Evolutionary conservation across 2,888 invertebrate genomes (phyloP), one percentile per base, ranked within the genome.

Genomic region (Drosophila anomalipes): DNA sequence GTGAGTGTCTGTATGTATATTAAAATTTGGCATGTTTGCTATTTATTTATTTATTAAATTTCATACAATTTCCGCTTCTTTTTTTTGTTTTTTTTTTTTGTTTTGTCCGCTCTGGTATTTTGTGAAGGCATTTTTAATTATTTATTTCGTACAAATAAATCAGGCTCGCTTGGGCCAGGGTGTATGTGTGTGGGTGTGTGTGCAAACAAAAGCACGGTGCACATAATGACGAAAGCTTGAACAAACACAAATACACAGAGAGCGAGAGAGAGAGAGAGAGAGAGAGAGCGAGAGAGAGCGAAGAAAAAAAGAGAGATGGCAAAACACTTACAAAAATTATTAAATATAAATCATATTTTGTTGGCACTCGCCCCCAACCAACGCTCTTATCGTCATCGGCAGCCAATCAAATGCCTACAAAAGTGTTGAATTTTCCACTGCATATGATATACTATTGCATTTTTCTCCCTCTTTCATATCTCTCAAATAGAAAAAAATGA

Each of bases 1-100:
- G 52, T 33, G 57, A 33, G 19, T 44, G 16, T 49, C 22, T 41
- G 33, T 14, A 60, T 58, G 60, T 64, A 47, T 66, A 57, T 66
- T 52, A 28, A 72, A 54, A 44, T 63, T 77, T 49, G 30, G 73
- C 77, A 66, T 62, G 63, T 68, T 59, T 66, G 65, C 70, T 79
- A 81, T 77, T 81, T 81, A 80, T 77, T 80, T 80, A 80, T 80
- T 80, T 81, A 81, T 81, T 77, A 80, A 77, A 77, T 78, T 77
- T 77, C 61, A 77, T 57, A 57, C 68, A 80, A 66, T 72, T 67
- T 79, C 53, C 53, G 64, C 51, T 66, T 75, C 54, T 28, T 16
- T 19, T 49, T 30, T 16, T n/a, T 52, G 16, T 7, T 22, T 22
- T 22, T 22, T 28, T 16, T 19, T 49, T 30, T 16, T n/a, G 32